phyloP scores from a whole-genome alignment of 2,888 invertebrate genomes.

The Drosophila tripunctata region DNA sequence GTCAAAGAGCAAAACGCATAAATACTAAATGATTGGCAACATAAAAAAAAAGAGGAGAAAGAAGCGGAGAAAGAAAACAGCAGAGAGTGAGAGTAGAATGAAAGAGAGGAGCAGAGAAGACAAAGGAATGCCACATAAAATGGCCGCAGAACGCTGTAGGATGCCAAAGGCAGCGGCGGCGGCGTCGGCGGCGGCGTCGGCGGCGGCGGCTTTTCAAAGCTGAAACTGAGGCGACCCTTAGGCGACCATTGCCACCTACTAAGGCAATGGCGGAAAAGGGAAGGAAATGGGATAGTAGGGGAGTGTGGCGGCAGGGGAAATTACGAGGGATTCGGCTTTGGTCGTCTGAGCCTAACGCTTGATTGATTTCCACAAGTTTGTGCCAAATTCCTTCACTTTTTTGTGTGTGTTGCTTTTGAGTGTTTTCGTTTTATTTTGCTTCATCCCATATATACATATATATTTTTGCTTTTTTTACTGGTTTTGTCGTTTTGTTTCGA shows the following conservation, averaged over 20 bases:
- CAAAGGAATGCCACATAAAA: conserved; percentile 35
- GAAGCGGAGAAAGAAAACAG: not conserved
- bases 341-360: conserved; percentile 38
- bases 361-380: conserved; percentile 72
- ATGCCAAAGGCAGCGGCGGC: conserved; percentile 12
- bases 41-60: conserved; percentile 39
- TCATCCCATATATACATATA: no score
- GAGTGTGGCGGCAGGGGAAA: not conserved
- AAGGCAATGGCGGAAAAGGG: not conserved
- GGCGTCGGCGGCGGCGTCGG: conserved; percentile 8
- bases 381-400: conserved; percentile 39
- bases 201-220: conserved; percentile 40
- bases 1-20: conserved; percentile 66
- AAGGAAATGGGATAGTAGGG: not conserved
- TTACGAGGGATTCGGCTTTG: not conserved
- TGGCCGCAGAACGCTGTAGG: conserved; percentile 38
- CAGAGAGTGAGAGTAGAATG: not conserved
- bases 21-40: conserved; percentile 75
- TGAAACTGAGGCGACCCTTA: conserved; percentile 42
- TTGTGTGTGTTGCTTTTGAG: conserved; percentile 20
- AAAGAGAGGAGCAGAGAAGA: not conserved
- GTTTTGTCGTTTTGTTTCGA: conserved; percentile 36
- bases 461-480: conserved; percentile 11
- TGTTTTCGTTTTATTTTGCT: conserved; percentile 16
- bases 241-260: conserved; percentile 51